Conservation (phyloP, 37 sponge, comb jelly and placozoan genomes). For the Bolinopsis microptera region DNA sequence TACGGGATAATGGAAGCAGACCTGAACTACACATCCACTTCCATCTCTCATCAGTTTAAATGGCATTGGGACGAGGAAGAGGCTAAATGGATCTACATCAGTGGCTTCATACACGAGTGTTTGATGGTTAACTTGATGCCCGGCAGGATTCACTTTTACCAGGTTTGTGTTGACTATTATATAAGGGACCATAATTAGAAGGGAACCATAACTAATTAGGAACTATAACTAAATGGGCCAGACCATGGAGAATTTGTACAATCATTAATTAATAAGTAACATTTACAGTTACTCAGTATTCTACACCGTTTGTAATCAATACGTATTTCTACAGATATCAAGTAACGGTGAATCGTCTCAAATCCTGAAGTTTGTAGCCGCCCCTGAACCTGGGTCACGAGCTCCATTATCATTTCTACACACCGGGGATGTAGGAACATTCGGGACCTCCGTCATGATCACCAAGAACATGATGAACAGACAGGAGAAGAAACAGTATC, state of each 20-base stretch:
- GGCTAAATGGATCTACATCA: background rate
- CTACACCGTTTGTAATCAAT: too few relatives aligned
- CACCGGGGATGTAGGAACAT: background rate
- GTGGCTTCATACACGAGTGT: slow-evolving; percentile 60
- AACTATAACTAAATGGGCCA: too few relatives aligned
- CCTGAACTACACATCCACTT: background rate
- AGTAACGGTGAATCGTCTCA: slow-evolving; percentile 34
- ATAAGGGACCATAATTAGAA: too few relatives aligned
- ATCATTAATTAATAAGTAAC: too few relatives aligned
- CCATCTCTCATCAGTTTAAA: slow-evolving; percentile 30
- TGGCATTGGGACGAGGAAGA: background rate
- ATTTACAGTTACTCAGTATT: too few relatives aligned
- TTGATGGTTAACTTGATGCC: slow-evolving; percentile 53
- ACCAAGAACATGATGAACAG: slow-evolving; percentile 18
- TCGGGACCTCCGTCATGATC: slow-evolving; percentile 57
- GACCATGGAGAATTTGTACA: too few relatives aligned
- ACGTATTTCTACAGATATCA: background rate
- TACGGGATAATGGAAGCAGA: slow-evolving; percentile 1
- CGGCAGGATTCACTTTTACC: slow-evolving; percentile 25
- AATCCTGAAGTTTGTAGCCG: slow-evolving; percentile 17
- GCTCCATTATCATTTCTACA: slow-evolving; percentile 31
- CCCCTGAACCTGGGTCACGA: background rate
- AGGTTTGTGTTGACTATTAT: too few relatives aligned
- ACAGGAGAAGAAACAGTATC: background rate
- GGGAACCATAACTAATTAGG: too few relatives aligned